A percentile compares a stretch with the other conserved stretches of the same genome.
Conservation (phyloP, 2,797 vertebrate species). For the Acrossocheilus fasciatus region DNA sequence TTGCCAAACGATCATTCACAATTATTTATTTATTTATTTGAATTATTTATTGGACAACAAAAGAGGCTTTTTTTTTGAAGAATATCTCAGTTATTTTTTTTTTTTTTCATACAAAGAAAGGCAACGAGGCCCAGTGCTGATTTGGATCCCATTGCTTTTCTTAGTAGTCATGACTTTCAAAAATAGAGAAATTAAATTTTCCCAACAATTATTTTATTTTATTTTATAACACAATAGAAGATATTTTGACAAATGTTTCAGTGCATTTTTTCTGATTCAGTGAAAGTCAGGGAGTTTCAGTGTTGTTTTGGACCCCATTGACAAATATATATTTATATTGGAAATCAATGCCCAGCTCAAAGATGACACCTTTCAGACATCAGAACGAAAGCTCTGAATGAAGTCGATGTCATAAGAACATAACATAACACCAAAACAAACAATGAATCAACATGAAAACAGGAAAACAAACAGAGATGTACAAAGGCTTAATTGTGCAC, state of each 20-base stretch:
- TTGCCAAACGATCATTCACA: not conserved
- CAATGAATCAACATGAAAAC: conserved; percentile 52
- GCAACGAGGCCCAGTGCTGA: not conserved
- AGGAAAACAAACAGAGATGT: conserved; percentile 73
- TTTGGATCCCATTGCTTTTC: not conserved
- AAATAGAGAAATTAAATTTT: not conserved
- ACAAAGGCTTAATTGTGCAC: conserved; percentile 77
- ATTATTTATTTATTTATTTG: not conserved
- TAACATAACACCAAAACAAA: conserved; percentile 67
- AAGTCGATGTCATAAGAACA: conserved; percentile 48
- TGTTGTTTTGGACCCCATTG: not conserved
- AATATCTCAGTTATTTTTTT: not conserved
- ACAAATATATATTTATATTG: not conserved
- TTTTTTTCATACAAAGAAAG: not conserved
- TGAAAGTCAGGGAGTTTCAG: not conserved
- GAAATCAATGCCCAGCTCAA: not conserved
- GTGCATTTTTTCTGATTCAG: not conserved
- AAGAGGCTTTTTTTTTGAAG: not conserved
- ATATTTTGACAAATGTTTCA: not conserved
- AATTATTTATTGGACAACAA: not conserved
- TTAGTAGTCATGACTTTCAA: not conserved
- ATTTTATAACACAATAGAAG: not conserved
- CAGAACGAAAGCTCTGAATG: conserved; percentile 15
- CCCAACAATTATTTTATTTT: not conserved
- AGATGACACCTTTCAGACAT: conserved; percentile 17